Evolutionary conservation across 2,797 vertebrate species (phyloP), one percentile per base, ranked within the genome.

Genomic region (Poeciliopsis paucimaculata): DNA sequence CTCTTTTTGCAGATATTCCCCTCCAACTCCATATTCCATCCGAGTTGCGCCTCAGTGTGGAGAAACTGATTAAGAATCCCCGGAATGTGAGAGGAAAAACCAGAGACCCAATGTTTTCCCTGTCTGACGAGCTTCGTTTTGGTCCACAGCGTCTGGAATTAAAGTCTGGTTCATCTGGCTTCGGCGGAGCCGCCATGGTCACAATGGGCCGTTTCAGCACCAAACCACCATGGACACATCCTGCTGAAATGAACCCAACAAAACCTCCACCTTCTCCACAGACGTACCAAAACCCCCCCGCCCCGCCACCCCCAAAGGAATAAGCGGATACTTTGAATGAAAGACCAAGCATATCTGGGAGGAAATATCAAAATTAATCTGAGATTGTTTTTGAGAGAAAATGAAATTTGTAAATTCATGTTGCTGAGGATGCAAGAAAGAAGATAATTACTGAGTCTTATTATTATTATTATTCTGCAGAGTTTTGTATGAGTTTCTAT

Each of bases 151-250:
- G 28, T 77, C 62, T 79, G 75, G 57, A 28, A 53, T 82, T 16
- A 76, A 53, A 76, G 41, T 55, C 34, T 36, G 71, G 83, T 76
- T 79, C 15, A 60, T 70, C 39, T 43, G 23, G 39, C 80, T 73
- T 34, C 8, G 46, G 76, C 68, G 73, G 77, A 82, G 77, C 83
- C 80, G 78, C 84, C 89, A 84, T 79, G 81, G 81, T 85, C 83
- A 83, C 51, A 9, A 72, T 46, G 64, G 73, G 78, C 55, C 13
- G n/a, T 75, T 89, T 79, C 0, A 16, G 71, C 84, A 80, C 57
- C 62, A 83, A 90, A 87, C 80, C 87, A 78, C 72, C 23, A 10
- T 39, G 66, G 43, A 81, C 76, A 75, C 46, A 60, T 86, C 76
- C 62, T 84, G 34, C 18, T 78, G 45, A 34, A 46, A 82, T 41